Evolutionary conservation across 2,797 vertebrate genomes (phyloP).

Genomic region (Aplochiton taeniatus): DNA sequence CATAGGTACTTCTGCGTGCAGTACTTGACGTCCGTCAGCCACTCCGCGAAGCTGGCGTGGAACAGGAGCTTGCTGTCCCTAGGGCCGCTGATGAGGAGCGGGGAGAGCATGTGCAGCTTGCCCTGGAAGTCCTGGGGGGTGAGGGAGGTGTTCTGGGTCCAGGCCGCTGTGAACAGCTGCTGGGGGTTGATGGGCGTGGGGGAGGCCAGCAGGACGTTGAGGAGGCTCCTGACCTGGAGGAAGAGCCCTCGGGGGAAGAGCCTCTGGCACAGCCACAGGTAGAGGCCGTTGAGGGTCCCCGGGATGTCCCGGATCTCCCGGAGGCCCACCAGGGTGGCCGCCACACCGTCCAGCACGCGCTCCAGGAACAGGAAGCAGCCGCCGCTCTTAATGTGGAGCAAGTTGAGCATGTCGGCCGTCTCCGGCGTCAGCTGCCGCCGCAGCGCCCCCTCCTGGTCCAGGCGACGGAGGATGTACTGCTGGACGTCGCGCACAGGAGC

Average conservation of each 20-base stretch:
- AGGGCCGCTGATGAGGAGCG: constrained; percentile 69
- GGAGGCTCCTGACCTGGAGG: constrained; percentile 67
- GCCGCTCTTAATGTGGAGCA: constrained; percentile 84
- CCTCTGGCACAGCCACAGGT: constrained; percentile 86
- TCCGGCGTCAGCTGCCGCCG: constrained; percentile 80
- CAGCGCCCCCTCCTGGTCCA: constrained; percentile 75
- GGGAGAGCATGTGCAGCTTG: constrained; percentile 63
- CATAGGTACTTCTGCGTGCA: constrained; percentile 84
- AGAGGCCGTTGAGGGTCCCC: constrained; percentile 83
- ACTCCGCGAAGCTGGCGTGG: constrained; percentile 83
- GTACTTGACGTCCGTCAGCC: constrained; percentile 84
- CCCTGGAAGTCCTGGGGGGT: constrained; percentile 68
- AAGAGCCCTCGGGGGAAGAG: constrained; percentile 78
- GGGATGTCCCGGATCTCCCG: constrained; percentile 83
- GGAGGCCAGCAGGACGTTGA: constrained; percentile 78
- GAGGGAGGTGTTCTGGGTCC: constrained; percentile 68
- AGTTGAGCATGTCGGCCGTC: constrained; percentile 82
- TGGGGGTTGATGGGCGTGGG: constrained; percentile 64
- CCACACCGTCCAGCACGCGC: constrained; percentile 80
- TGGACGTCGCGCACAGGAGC: constrained; percentile 76
- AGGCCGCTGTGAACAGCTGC: constrained; percentile 69
- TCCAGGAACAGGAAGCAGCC: constrained; percentile 86
- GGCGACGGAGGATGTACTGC: constrained; percentile 81
- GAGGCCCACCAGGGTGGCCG: constrained; percentile 70
- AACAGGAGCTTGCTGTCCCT: constrained; percentile 73